Conservation (phyloP, 2,113 vertebrate genomes). For the Circaetus gallicus region DNA sequence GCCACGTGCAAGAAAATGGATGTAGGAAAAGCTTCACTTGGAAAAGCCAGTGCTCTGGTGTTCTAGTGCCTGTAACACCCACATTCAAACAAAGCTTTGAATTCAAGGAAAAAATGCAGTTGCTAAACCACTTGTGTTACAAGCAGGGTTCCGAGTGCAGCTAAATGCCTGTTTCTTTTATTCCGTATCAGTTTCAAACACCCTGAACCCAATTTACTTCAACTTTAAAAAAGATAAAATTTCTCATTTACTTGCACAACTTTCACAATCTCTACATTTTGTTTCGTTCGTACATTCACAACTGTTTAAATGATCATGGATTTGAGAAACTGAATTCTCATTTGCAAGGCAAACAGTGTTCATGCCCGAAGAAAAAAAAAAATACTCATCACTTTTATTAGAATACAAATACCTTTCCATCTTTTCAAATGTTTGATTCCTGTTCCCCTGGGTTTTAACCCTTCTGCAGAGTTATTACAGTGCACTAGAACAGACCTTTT, state of each 20-base stretch:
- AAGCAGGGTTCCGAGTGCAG: background rate
- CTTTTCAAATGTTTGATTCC: background rate
- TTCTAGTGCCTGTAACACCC: background rate
- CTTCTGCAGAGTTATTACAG: background rate
- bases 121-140: background rate
- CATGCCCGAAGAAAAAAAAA: background rate
- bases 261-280: fast-evolving
- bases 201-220: background rate
- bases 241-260: background rate
- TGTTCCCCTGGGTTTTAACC: background rate
- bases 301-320: background rate
- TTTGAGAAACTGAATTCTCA: background rate
- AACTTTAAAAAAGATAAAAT: background rate
- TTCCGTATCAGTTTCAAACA: background rate
- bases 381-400: background rate
- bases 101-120: background rate
- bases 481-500: background rate
- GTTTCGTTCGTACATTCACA: background rate
- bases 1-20: fast-evolving
- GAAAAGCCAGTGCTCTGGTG: background rate
- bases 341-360: background rate
- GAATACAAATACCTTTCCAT: background rate
- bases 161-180: background rate
- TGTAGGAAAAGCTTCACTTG: background rate
- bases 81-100: background rate